phyloP scores from a whole-genome alignment of 2,888 invertebrate species.

The Bombylius major region DNA sequence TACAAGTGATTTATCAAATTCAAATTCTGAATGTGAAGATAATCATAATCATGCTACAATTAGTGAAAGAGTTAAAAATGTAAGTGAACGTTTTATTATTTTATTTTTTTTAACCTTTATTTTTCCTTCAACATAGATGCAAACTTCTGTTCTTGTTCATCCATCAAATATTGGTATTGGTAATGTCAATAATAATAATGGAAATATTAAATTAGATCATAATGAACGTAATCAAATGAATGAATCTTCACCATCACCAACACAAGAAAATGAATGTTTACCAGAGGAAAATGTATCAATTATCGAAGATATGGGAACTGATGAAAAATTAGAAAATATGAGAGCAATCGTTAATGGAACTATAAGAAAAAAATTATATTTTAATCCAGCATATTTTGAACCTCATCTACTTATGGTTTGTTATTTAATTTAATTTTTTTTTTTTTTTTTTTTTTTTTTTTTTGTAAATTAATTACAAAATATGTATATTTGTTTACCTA shows the following conservation, averaged over 20 bases:
- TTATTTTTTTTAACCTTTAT: neutral
- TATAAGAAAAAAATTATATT: constrained; percentile 67
- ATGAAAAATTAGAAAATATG: constrained; percentile 51
- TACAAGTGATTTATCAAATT: constrained; percentile 46
- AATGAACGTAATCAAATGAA: constrained; percentile 16
- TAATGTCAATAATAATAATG: neutral
- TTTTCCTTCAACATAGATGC: constrained; percentile 27
- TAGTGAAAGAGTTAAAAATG: constrained; percentile 28
- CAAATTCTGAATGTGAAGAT: constrained; percentile 51
- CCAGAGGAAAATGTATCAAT: constrained; percentile 79
- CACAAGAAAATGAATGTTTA: constrained; percentile 48
- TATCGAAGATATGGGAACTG: constrained; percentile 57
- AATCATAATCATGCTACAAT: constrained; percentile 1
- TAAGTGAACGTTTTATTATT: constrained; percentile 19
- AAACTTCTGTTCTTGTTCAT: constrained; percentile 64
- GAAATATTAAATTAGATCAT: constrained; percentile 10
- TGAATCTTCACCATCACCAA: constrained; percentile 26
- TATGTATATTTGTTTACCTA: constrained; percentile 14
- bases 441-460: neutral
- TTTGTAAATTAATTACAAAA: neutral
- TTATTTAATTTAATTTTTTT: constrained; percentile 6
- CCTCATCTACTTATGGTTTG: constrained; percentile 69
- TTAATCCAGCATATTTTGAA: constrained; percentile 86
- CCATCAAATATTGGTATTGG: constrained; percentile 29
- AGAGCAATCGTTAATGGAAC: constrained; percentile 53